Conservation (phyloP, 2,888 invertebrate genomes). For the Auanema freiburgensis region DNA sequence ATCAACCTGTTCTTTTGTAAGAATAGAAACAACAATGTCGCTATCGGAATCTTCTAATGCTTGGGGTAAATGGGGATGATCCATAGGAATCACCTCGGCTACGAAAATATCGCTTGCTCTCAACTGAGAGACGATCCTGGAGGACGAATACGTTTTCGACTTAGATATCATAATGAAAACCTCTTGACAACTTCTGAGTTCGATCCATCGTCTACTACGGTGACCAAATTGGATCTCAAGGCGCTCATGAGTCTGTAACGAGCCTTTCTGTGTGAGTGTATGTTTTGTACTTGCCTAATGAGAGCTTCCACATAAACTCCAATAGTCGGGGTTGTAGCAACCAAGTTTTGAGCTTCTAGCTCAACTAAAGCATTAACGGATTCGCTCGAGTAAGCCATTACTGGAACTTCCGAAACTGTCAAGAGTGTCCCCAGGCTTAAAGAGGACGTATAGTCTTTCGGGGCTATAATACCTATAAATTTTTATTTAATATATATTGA, state of each 20-base stretch:
- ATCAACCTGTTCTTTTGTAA: constrained; percentile 37
- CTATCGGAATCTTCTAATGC: constrained; percentile 52
- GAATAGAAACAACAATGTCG: constrained; percentile 49
- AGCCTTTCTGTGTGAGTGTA: neutral
- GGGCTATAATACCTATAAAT: constrained; percentile 49
- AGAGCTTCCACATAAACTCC: constrained; percentile 51
- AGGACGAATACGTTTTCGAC: neutral
- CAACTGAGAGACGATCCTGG: constrained; percentile 41
- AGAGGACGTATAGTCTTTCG: constrained; percentile 55
- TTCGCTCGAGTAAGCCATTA: constrained; percentile 50
- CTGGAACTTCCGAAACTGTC: constrained; percentile 48
- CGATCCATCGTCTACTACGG: constrained; percentile 51
- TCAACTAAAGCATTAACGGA: constrained; percentile 49
- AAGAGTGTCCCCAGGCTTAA: constrained; percentile 50
- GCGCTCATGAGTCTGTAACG: constrained; percentile 40
- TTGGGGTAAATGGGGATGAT: constrained; percentile 45
- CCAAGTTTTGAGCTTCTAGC: constrained; percentile 40
- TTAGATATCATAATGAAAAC: constrained; percentile 11
- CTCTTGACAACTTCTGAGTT: constrained; percentile 33
- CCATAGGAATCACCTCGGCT: constrained; percentile 49
- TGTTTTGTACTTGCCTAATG: constrained; percentile 18
- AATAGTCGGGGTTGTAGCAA: constrained; percentile 54
- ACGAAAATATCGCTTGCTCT: constrained; percentile 48
- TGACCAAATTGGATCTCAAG: constrained; percentile 51
- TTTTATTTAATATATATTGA: too few species aligned